Percentiles rank a stretch among this genome's conserved stretches.
Conservation (phyloP, 1,140 invertebrate species). For the Lepidurus packardi region DNA sequence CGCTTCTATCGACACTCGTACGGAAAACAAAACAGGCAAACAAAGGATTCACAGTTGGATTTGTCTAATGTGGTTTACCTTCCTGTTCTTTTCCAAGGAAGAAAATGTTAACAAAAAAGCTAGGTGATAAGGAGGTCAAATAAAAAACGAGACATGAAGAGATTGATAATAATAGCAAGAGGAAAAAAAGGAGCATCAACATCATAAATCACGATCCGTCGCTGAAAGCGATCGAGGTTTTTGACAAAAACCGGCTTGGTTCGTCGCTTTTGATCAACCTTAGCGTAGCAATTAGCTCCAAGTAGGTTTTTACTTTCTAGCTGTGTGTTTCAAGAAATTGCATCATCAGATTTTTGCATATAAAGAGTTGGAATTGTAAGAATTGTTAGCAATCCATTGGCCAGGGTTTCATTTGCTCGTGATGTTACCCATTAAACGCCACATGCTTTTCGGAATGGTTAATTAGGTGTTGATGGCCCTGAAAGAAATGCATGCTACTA, state of each 20-base stretch:
- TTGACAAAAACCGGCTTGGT: background rate
- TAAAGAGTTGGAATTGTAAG: background rate
- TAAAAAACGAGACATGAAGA: background rate
- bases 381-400: background rate
- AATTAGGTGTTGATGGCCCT: background rate
- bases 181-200: background rate
- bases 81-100: no score
- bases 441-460: background rate
- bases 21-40: no score
- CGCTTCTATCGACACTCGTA: no score
- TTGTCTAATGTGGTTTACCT: no score
- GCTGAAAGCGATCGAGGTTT: background rate
- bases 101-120: no score
- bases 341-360: background rate
- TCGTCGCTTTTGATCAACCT: background rate
- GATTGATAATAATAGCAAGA: background rate
- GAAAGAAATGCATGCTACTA: background rate
- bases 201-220: background rate
- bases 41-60: no score
- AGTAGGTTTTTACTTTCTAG: background rate
- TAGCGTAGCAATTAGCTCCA: background rate
- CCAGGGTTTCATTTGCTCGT: background rate
- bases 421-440: background rate
- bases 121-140: background rate
- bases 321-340: background rate